Conservation (phyloP, 2,113 vertebrate species). For the Ivindomyrus marchei region DNA sequence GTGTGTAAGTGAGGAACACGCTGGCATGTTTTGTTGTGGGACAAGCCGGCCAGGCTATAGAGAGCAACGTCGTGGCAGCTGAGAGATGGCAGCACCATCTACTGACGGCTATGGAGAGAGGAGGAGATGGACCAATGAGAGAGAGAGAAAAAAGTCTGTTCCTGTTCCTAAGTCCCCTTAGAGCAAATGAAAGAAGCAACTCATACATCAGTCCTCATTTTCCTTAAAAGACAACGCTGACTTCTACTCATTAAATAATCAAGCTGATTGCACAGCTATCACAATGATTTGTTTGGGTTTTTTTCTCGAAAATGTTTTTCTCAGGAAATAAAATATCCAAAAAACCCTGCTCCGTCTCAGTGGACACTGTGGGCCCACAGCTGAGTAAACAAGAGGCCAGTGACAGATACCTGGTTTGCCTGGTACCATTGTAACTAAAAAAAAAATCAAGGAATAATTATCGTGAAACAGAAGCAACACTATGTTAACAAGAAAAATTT, state of each 20-base stretch:
- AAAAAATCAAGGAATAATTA: slow-evolving; percentile 23
- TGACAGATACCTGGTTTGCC: slow-evolving; percentile 49
- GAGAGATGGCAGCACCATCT: slow-evolving; percentile 66
- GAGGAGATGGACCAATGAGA: not conserved
- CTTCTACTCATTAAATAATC: slow-evolving; percentile 65
- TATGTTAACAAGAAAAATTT: not conserved
- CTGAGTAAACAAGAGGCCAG: slow-evolving; percentile 63
- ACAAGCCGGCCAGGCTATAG: not conserved
- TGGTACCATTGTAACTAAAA: not conserved
- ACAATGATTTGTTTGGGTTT: slow-evolving; percentile 52
- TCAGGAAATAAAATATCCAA: slow-evolving; percentile 72
- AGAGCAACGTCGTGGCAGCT: slow-evolving; percentile 13
- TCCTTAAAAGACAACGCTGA: slow-evolving; percentile 56
- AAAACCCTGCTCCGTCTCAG: slow-evolving; percentile 54
- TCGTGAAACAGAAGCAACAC: not conserved
- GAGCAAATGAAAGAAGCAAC: slow-evolving; percentile 51
- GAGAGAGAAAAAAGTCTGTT: not conserved
- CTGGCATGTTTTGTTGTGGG: slow-evolving; percentile 26
- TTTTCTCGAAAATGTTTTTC: slow-evolving; percentile 58
- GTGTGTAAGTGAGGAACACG: slow-evolving; percentile 34
- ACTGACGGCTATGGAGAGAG: slow-evolving; percentile 43
- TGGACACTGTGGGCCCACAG: slow-evolving; percentile 58
- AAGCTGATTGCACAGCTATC: slow-evolving; percentile 70
- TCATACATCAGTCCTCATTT: slow-evolving; percentile 49
- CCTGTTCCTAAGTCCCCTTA: slow-evolving; percentile 6